phyloP scores from a whole-genome alignment of 2,113 vertebrate genomes.

The Salvelinus namaycush region DNA sequence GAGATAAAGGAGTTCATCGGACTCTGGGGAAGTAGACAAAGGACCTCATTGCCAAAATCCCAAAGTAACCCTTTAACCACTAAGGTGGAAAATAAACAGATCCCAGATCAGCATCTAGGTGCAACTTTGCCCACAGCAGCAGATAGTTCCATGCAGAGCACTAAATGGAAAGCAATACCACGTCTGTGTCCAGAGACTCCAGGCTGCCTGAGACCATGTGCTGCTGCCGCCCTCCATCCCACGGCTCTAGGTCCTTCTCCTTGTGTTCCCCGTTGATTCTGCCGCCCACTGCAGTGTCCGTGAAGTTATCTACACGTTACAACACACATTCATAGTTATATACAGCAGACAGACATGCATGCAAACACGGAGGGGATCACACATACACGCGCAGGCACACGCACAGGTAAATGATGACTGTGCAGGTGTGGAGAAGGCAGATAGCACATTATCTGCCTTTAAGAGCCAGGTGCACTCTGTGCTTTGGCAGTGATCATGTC shows the following conservation, averaged over 20 bases:
- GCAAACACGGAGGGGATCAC: slow-evolving; percentile 7
- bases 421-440: background rate
- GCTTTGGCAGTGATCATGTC: background rate
- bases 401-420: too few species aligned
- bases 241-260: slow-evolving; percentile 97
- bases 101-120: too few species aligned
- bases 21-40: too few species aligned
- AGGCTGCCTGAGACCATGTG: slow-evolving; percentile 79
- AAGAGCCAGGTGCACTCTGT: background rate
- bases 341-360: slow-evolving; percentile 19
- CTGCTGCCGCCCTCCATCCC: slow-evolving; percentile 90
- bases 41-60: too few species aligned
- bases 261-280: slow-evolving; percentile 97
- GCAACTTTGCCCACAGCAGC: too few species aligned
- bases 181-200: slow-evolving; percentile 92
- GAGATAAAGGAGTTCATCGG: too few species aligned
- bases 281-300: slow-evolving; percentile 88
- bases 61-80: too few species aligned
- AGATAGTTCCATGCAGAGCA: background rate
- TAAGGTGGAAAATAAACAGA: too few species aligned
- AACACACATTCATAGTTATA: slow-evolving; percentile 39
- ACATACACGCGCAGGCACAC: background rate
- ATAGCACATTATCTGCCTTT: background rate
- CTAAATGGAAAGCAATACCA: slow-evolving; percentile 72
- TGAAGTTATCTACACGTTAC: slow-evolving; percentile 87